Conservation (phyloP, 2,797 vertebrate species). For the Phylloscopus collybita region DNA sequence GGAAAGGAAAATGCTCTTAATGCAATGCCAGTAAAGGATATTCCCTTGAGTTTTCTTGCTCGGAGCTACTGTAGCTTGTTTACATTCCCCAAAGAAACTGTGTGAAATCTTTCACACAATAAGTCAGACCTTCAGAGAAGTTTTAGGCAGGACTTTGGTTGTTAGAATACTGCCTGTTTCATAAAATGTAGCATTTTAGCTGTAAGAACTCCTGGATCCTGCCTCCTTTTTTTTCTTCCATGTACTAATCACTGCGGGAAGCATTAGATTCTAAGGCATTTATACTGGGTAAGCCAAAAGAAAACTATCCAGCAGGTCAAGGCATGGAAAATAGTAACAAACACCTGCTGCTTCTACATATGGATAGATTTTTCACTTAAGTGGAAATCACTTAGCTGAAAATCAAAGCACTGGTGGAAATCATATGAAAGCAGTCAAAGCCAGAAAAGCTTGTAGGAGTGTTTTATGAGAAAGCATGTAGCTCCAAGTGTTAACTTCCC, state of each 20-base stretch:
- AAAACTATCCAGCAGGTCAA: constrained; percentile 21
- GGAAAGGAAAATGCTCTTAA: constrained; percentile 55
- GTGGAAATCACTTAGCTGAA: constrained; percentile 37
- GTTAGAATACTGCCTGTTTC: not conserved
- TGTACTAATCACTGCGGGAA: not conserved
- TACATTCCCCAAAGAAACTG: constrained; percentile 36
- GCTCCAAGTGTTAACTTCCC: constrained; percentile 39
- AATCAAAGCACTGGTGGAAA: constrained; percentile 45
- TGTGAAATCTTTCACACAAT: not conserved
- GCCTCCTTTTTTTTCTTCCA: not conserved
- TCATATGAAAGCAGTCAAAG: constrained; percentile 2
- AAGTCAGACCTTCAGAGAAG: not conserved
- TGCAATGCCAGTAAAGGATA: not conserved
- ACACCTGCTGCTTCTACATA: constrained; percentile 46
- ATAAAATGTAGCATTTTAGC: not conserved
- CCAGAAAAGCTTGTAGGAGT: not conserved
- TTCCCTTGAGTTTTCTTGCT: constrained; percentile 36
- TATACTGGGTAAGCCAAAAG: not conserved
- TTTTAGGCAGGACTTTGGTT: not conserved
- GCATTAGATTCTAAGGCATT: not conserved
- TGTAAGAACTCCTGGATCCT: not conserved
- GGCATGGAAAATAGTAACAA: constrained; percentile 23
- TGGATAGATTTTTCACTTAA: constrained; percentile 43
- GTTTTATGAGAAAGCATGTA: constrained; percentile 52
- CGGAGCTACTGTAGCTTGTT: constrained; percentile 6